Base-by-base conservation (phyloP, 2,797 vertebrate species). In the Danio jaintianensis region DNA sequence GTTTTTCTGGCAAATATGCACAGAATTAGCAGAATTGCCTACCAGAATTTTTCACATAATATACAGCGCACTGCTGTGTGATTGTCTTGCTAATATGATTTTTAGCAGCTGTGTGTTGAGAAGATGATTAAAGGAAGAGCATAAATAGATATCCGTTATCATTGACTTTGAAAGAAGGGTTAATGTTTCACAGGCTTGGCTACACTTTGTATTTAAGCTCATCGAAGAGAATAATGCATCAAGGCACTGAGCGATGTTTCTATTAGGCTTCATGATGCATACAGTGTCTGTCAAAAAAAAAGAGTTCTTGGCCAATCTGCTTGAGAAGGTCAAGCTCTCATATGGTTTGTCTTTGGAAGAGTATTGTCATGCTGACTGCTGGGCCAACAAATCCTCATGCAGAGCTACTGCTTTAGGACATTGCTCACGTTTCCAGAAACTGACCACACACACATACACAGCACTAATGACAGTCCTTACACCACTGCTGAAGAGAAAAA, bases 121-220 rank as follows among this genome's bases (percentile, higher is more conserved):
- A 22, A 4, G 6, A 62, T 52, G 56, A 62, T 71, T 79, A 12
- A 61, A 62, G 47, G 58, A 45, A 62, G 36, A 79, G 12, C 29
- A 40, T 62, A 29, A 12, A 47, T 59, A 11, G 38, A 45, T 70
- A n/a, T 38, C n/a, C 53, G 77, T 9, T 71, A 63, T 71, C 47
- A 53, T 71, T 79, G 56, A 62, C 77, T 78, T 70, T 79, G 77
- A 52, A 78, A 36, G 47, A 63, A 70, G 67, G 38, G 77, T 71
- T 71, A 18, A 53, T 79, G 56, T 53, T 71, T 61, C 36, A 43
- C 15, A 45, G 10, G 66, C 38, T 22, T 13, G 10, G 52, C 16
- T 68, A 47, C 36, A 62, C 38, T 63, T 78, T 69, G 18, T 62
- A n/a, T 40, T 79, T 63, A 79, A 61, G 59, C 43, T 71, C 77